A percentile compares a stretch with the other conserved stretches of the same genome.
Evolutionary conservation across 2,113 vertebrate species (phyloP).

Genomic region (Rhombomys opimus): DNA sequence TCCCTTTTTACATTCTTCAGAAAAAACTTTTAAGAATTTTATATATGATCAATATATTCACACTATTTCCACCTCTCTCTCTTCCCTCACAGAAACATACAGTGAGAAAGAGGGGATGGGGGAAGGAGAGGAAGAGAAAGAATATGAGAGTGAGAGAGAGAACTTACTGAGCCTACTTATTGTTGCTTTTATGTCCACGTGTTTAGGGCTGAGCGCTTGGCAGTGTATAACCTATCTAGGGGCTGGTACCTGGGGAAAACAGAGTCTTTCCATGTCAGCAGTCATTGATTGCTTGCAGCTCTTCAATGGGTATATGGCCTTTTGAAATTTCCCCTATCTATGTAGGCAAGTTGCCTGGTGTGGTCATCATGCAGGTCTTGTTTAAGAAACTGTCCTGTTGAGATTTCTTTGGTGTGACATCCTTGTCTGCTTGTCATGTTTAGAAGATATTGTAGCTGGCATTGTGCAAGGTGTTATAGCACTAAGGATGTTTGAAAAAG

Average conservation of each 20-base stretch:
- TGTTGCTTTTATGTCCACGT: not conserved
- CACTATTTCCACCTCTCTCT: not conserved
- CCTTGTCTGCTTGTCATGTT: not conserved
- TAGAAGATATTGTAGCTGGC: not conserved
- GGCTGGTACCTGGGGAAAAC: not conserved
- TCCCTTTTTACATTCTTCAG: not conserved
- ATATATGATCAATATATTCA: not conserved
- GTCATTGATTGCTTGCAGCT: not conserved
- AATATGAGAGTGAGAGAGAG: too few relatives aligned
- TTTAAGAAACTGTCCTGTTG: not conserved
- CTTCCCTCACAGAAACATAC: not conserved
- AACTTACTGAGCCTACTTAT: not conserved
- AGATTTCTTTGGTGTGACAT: not conserved
- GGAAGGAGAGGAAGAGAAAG: too few relatives aligned
- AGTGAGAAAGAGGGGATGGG: too few relatives aligned
- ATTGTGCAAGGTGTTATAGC: not conserved
- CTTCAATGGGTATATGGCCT: not conserved
- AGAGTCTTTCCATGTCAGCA: too few relatives aligned
- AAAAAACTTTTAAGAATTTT: not conserved
- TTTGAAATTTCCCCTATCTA: too few relatives aligned
- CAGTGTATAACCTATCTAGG: not conserved
- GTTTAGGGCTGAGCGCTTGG: not conserved
- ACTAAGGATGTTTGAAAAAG: too few relatives aligned
- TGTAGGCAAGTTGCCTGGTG: too few relatives aligned
- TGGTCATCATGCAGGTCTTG: not conserved